Conservation (phyloP, 2,113 vertebrate species). For the Mustela nigripes region DNA sequence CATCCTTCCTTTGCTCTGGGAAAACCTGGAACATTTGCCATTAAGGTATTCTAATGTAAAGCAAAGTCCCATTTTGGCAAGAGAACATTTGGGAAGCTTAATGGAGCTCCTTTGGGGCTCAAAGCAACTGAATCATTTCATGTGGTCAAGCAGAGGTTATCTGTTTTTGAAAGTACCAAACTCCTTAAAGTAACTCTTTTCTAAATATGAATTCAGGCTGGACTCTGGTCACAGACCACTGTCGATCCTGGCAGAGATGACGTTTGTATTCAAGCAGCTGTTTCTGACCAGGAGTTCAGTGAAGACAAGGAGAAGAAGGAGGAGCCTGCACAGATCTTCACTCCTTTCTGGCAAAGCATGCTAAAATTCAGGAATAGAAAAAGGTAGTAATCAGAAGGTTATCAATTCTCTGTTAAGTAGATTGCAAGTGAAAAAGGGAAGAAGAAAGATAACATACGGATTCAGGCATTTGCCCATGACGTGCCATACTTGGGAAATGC, state of each 20-base stretch:
- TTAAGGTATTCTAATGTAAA: background rate
- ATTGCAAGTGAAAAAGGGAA: background rate
- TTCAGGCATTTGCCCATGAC: rapidly evolving
- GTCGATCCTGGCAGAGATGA: rapidly evolving
- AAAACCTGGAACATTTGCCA: background rate
- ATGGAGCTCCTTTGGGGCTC: background rate
- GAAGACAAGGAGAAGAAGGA: background rate
- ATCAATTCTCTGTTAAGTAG: background rate
- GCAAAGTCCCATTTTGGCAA: background rate
- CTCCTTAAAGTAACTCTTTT: background rate
- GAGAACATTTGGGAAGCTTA: background rate
- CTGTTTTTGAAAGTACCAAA: background rate
- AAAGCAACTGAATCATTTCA: background rate
- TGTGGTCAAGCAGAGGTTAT: background rate
- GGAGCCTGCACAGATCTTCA: rapidly evolving
- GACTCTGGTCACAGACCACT: background rate
- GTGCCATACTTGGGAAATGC: background rate
- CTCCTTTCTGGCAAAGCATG: background rate
- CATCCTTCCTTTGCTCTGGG: background rate
- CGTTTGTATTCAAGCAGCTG: background rate
- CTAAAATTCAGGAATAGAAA: background rate
- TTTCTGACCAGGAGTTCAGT: background rate
- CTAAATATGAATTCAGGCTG: background rate
- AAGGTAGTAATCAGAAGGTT: background rate
- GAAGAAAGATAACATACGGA: rapidly evolving